Percentiles rank a stretch among this genome's conserved stretches.
phyloP scores from a whole-genome alignment of 2,113 vertebrate species.

The Tretioscincus oriximinensis region DNA sequence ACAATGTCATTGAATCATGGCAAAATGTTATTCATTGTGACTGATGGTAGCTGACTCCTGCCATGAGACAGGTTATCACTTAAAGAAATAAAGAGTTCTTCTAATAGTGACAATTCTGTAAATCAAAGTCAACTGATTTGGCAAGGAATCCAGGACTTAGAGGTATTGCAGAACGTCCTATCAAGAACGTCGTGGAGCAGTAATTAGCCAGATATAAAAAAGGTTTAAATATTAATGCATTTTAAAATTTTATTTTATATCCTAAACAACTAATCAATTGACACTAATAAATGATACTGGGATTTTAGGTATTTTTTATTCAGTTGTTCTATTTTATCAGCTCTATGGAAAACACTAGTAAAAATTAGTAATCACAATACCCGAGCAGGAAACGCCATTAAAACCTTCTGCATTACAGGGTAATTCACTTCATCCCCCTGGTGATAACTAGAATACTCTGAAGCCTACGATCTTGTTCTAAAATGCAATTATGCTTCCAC shows the following conservation, averaged over 20 bases:
- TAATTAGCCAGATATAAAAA: conserved; percentile 74
- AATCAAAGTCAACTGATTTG: conserved; percentile 67
- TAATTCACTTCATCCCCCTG: conserved; percentile 59
- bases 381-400: conserved; percentile 48
- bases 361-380: conserved; percentile 65
- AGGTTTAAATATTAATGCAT: conserved; percentile 83
- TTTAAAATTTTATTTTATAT: conserved; percentile 82
- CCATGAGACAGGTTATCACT: conserved; percentile 47
- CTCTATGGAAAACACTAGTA: conserved; percentile 61
- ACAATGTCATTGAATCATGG: conserved; percentile 12
- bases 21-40: conserved; percentile 17
- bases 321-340: conserved; percentile 74
- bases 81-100: conserved; percentile 60
- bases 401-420: conserved; percentile 63
- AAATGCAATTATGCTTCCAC: conserved; percentile 29
- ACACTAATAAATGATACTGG: conserved; percentile 91
- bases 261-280: conserved; percentile 88
- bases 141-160: conserved; percentile 59
- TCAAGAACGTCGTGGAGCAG: conserved; percentile 60
- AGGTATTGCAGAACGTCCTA: conserved; percentile 64
- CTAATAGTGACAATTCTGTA: conserved; percentile 61
- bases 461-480: conserved; percentile 56
- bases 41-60: conserved; percentile 17
- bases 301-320: conserved; percentile 85
- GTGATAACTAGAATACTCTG: conserved; percentile 64